phyloP scores from a whole-genome alignment of 1,140 invertebrate genomes.

The Drosophila rufa region DNA sequence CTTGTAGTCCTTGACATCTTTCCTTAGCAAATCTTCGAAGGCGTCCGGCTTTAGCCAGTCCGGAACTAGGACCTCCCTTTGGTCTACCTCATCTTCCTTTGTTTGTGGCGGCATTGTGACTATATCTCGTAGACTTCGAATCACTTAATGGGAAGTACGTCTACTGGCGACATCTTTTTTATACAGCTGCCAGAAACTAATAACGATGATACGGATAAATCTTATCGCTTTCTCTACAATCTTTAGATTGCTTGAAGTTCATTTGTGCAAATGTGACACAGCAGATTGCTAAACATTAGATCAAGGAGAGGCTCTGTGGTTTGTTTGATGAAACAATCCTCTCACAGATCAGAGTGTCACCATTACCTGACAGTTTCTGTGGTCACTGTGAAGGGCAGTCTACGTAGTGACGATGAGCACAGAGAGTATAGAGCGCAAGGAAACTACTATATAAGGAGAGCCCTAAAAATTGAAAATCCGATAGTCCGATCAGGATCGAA shows the following conservation, averaged over 20 bases:
- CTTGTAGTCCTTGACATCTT: slow-evolving; percentile 68
- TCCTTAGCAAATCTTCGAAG: slow-evolving; percentile 58
- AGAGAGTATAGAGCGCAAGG: too few species aligned
- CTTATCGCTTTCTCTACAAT: slow-evolving; percentile 17
- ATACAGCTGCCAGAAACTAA: background rate
- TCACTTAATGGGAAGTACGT: background rate
- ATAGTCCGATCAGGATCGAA: too few species aligned
- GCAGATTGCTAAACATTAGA: background rate
- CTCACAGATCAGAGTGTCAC: background rate
- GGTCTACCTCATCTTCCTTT: slow-evolving; percentile 1
- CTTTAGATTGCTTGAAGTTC: background rate
- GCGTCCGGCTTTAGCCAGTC: slow-evolving; percentile 12
- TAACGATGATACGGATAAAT: background rate
- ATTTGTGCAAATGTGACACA: slow-evolving; percentile 9
- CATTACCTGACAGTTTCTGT: slow-evolving; percentile 1
- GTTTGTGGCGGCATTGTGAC: slow-evolving; percentile 7
- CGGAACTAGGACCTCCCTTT: slow-evolving; percentile 8
- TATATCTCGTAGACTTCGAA: background rate
- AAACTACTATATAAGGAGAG: too few species aligned
- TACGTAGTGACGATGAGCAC: too few species aligned
- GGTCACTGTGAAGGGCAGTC: too few species aligned
- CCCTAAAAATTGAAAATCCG: too few species aligned
- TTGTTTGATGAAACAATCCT: slow-evolving; percentile 15
- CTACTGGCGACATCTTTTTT: slow-evolving; percentile 7
- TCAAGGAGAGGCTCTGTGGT: background rate